A percentile compares a stretch with the other conserved stretches of the same genome.
phyloP scores from a whole-genome alignment of 2,113 vertebrate genomes.

The Candoia aspera region DNA sequence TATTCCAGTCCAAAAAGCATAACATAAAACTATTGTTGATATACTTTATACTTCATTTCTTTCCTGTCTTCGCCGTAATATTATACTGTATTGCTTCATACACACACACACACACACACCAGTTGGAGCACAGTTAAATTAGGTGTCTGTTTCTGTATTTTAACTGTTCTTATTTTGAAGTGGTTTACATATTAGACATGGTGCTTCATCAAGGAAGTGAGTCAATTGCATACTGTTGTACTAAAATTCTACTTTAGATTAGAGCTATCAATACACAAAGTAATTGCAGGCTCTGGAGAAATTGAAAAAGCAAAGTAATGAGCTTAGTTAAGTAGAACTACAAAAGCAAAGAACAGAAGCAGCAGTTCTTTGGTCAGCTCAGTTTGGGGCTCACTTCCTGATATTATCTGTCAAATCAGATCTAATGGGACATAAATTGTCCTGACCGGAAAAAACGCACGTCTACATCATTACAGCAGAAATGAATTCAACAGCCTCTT shows the following conservation, averaged over 20 bases:
- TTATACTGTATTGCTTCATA: background rate
- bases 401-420: constrained; percentile 22
- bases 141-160: background rate
- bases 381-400: constrained; percentile 16
- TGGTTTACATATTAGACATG: background rate
- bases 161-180: background rate
- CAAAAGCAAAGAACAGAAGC: constrained; percentile 17
- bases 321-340: constrained; percentile 10
- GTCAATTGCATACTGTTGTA: constrained; percentile 7
- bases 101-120: background rate
- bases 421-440: constrained; percentile 14
- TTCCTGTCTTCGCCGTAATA: background rate
- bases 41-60: background rate
- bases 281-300: constrained; percentile 4
- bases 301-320: constrained; percentile 23
- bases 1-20: background rate
- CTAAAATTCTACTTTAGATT: constrained; percentile 11
- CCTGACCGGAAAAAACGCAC: background rate
- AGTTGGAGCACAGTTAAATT: too few species aligned
- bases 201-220: background rate
- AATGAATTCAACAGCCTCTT: background rate
- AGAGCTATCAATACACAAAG: constrained; percentile 5
- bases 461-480: constrained; percentile 22
- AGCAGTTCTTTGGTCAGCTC: constrained; percentile 2
- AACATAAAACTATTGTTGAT: background rate